Evolutionary conservation across 2,113 vertebrate species (phyloP).

Genomic region (Pseudonaja textilis): DNA sequence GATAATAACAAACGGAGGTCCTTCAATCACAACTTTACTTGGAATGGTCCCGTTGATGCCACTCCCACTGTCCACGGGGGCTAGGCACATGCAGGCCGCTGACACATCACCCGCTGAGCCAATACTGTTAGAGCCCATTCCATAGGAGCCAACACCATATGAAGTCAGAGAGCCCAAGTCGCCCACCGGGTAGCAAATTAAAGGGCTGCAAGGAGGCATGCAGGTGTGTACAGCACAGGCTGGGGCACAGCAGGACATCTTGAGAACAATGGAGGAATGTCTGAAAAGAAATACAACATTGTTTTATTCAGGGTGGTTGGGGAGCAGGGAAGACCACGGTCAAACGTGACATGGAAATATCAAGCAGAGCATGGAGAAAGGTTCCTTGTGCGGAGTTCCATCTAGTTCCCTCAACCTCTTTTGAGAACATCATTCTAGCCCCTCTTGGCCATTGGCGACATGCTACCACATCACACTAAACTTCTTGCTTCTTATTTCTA

Average conservation of each 20-base stretch:
- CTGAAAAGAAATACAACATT: neutral
- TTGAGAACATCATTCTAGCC: neutral
- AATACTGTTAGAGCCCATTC: too few species aligned
- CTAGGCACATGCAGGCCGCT: neutral
- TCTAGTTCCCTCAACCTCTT: neutral
- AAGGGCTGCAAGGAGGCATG: neutral
- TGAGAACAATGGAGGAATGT: neutral
- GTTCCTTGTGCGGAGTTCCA: neutral
- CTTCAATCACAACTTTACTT: too few species aligned
- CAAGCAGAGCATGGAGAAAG: neutral
- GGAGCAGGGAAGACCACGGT: neutral
- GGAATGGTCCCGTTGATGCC: too few species aligned
- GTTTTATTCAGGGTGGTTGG: neutral
- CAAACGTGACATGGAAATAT: neutral
- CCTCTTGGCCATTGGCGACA: neutral
- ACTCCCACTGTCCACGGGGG: fast-evolving
- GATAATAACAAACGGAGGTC: fast-evolving
- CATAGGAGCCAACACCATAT: neutral
- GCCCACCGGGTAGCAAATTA: neutral
- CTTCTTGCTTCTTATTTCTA: neutral
- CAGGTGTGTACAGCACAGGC: neutral
- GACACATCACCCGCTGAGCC: too few species aligned
- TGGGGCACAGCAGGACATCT: neutral
- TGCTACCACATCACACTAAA: neutral
- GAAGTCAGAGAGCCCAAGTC: neutral